phyloP scores from a whole-genome alignment of 1,140 invertebrate genomes.

The Zaprionus gabonicus region DNA sequence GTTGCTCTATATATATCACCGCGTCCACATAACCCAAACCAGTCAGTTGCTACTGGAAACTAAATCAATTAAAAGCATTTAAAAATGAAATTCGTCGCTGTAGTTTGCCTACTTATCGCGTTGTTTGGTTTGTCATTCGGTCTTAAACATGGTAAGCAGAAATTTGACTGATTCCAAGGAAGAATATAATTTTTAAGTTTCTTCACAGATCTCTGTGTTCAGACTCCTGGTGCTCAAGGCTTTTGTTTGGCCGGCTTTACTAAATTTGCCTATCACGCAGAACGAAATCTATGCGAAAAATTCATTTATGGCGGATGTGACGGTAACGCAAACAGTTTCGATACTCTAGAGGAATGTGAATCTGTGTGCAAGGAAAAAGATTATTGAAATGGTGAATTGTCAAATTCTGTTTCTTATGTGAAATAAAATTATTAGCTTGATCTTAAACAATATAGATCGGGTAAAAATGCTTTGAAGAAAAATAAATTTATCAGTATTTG shows the following conservation, averaged over 20 bases:
- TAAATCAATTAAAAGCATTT: background rate
- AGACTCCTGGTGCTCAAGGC: no score
- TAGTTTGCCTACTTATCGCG: slow-evolving; percentile 50
- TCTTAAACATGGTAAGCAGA: slow-evolving; percentile 49
- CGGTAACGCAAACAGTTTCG: slow-evolving; percentile 95
- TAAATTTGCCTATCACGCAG: slow-evolving; percentile 87
- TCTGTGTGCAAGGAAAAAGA: slow-evolving; percentile 42
- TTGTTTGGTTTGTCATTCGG: slow-evolving; percentile 51
- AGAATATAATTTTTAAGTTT: background rate
- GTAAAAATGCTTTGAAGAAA: background rate
- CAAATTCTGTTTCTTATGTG: no score
- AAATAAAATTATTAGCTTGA: background rate
- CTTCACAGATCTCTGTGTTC: slow-evolving; percentile 42
- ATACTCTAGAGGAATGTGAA: slow-evolving; percentile 25
- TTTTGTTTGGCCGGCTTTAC: no score
- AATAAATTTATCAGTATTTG: background rate
- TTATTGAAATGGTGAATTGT: no score
- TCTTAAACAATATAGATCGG: background rate
- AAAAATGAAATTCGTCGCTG: slow-evolving; percentile 56
- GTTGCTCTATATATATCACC: slow-evolving; percentile 45
- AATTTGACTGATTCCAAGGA: no score
- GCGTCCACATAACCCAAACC: background rate
- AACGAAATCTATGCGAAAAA: slow-evolving; percentile 88
- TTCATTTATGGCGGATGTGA: slow-evolving; percentile 93
- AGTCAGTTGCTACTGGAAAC: slow-evolving; percentile 44